phyloP scores from a whole-genome alignment of 2,888 invertebrate genomes.

The Mythimna vitellina region DNA sequence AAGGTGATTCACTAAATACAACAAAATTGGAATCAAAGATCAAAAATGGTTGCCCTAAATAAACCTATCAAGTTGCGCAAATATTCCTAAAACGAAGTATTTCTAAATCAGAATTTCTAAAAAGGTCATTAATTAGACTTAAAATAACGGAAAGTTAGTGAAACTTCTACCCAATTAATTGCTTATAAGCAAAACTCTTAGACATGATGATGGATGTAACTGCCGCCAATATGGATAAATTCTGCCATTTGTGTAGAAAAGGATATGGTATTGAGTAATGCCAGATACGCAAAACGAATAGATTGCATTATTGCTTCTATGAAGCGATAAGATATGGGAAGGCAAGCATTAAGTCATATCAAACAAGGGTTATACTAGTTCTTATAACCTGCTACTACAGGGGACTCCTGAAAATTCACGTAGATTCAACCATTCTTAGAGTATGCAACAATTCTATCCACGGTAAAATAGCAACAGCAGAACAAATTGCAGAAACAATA shows the following conservation, averaged over 20 bases:
- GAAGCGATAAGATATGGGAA: constrained; percentile 52
- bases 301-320: constrained; percentile 24
- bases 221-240: constrained; percentile 27
- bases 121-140: constrained; percentile 30
- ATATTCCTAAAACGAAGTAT: constrained; percentile 25
- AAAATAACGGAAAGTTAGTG: constrained; percentile 8
- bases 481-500: constrained; percentile 24
- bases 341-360: constrained; percentile 22
- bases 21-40: constrained; percentile 16
- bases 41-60: constrained; percentile 35
- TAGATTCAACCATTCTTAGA: not conserved
- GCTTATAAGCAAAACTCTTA: constrained; percentile 27
- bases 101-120: constrained; percentile 12
- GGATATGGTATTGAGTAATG: constrained; percentile 14
- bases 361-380: constrained; percentile 12
- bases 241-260: constrained; percentile 1
- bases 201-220: not conserved
- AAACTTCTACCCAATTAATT: constrained; percentile 37
- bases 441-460: not conserved
- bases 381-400: not conserved
- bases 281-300: constrained; percentile 15
- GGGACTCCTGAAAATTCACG: not conserved
- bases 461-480: not conserved
- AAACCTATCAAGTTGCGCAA: constrained; percentile 25
- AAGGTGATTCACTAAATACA: constrained; percentile 12